Percentiles rank a stretch among this genome's conserved stretches.
Evolutionary conservation across 2,113 vertebrate genomes (phyloP).

Genomic region (Dipodomys spectabilis): DNA sequence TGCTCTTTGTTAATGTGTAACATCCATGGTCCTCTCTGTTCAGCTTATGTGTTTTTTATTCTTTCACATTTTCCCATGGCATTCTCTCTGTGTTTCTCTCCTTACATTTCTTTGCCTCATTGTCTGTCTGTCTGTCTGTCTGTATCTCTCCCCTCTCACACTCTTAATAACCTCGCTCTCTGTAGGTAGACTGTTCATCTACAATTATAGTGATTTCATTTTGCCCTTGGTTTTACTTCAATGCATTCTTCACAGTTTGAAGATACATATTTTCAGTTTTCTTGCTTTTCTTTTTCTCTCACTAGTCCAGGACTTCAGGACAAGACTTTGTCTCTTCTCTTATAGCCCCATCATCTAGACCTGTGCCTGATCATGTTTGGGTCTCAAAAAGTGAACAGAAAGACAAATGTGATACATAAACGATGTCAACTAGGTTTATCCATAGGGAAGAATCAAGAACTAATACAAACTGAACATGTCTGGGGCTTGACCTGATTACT

Average conservation of each 20-base stretch:
- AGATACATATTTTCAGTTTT: background rate
- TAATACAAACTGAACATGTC: background rate
- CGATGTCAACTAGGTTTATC: background rate
- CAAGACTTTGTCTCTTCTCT: background rate
- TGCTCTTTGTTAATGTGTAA: too few species aligned
- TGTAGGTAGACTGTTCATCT: background rate
- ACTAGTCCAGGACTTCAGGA: background rate
- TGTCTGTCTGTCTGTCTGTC: too few species aligned
- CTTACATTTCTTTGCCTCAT: too few species aligned
- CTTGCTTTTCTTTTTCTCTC: background rate
- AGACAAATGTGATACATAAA: background rate
- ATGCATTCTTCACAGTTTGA: background rate
- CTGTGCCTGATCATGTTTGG: background rate
- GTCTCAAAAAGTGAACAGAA: background rate
- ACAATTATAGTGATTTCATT: background rate
- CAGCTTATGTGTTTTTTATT: background rate
- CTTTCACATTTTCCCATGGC: fast-evolving
- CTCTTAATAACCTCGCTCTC: background rate
- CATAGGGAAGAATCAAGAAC: background rate
- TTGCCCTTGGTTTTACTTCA: background rate
- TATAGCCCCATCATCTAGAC: background rate
- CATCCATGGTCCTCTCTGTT: background rate
- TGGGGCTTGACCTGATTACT: background rate
- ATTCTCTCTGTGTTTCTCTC: too few species aligned
- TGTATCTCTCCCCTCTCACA: too few species aligned